These are phyloP conservation scores for Aphodius granarius DNA, from an alignment of 2,888 invertebrate species.

Conservation along the genomic window DNA sequence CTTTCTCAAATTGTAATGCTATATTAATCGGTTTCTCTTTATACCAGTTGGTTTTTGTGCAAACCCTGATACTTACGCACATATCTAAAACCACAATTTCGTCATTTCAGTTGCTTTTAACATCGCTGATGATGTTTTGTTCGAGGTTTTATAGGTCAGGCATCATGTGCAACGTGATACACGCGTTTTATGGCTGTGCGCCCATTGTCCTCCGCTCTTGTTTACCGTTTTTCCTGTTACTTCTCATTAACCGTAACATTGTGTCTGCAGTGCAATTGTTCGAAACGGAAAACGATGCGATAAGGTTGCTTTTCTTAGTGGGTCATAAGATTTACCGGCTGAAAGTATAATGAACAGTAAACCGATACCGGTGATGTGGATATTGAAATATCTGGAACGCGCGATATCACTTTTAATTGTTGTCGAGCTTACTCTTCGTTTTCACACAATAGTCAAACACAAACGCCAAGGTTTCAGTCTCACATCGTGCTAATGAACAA, in stretches of 20 bases:
- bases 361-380: background rate
- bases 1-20: too few species aligned
- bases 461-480: background rate
- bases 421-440: background rate
- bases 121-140: background rate
- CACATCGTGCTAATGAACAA: too few species aligned
- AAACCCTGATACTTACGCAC: too few species aligned
- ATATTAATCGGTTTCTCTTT: too few species aligned
- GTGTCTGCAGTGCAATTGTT: conserved; percentile 8
- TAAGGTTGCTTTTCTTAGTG: conserved; percentile 2
- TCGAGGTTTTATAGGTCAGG: background rate
- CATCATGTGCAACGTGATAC: background rate
- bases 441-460: background rate
- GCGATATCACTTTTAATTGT: background rate
- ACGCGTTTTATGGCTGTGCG: conserved; percentile 24
- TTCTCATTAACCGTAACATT: conserved; percentile 10
- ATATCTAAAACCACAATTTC: conserved; percentile 13
- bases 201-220: conserved; percentile 12
- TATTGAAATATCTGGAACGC: background rate
- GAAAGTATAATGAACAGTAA: background rate
- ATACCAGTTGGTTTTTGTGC: too few species aligned
- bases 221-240: conserved; percentile 10
- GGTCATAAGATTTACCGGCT: background rate
- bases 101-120: conserved; percentile 11
- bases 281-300: conserved; percentile 10